Conservation (phyloP, 2,113 vertebrate species). For the Nipponia nippon region DNA sequence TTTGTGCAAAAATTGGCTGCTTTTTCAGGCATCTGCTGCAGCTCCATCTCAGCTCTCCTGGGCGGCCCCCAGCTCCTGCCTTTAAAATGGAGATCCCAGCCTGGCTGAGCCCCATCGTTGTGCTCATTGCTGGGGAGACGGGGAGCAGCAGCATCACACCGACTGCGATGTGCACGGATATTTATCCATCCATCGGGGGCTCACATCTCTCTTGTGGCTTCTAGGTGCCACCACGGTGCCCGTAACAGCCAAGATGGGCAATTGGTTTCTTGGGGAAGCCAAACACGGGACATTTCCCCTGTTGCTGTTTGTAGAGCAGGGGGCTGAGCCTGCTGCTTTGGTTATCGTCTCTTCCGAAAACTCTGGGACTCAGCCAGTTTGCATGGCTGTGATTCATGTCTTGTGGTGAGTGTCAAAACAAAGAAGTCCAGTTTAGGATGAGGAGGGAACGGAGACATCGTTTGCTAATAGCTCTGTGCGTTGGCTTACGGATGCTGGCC, state of each 20-base stretch:
- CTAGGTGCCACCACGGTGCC: accelerated
- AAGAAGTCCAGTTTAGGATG: neutral
- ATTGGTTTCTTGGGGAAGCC: neutral
- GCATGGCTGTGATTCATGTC: neutral
- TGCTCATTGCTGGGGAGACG: neutral
- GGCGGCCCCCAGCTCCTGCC: neutral
- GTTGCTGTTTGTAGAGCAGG: accelerated
- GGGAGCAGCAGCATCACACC: neutral
- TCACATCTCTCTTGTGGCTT: neutral
- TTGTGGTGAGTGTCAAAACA: neutral
- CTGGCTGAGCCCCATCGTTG: accelerated
- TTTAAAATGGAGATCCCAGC: neutral
- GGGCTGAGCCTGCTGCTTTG: neutral
- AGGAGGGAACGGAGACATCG: neutral
- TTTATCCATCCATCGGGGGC: accelerated
- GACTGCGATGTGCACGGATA: accelerated
- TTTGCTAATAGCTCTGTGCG: neutral
- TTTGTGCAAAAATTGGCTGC: neutral
- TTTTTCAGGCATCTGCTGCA: neutral
- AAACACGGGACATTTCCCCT: neutral
- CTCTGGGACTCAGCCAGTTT: neutral
- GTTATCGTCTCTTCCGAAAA: neutral
- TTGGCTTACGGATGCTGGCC: neutral
- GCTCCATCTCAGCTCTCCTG: neutral
- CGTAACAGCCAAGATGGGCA: neutral